Percentiles rank a stretch among this genome's conserved stretches.
Conservation (phyloP, 2,888 invertebrate species). For the Idaea straminata region DNA sequence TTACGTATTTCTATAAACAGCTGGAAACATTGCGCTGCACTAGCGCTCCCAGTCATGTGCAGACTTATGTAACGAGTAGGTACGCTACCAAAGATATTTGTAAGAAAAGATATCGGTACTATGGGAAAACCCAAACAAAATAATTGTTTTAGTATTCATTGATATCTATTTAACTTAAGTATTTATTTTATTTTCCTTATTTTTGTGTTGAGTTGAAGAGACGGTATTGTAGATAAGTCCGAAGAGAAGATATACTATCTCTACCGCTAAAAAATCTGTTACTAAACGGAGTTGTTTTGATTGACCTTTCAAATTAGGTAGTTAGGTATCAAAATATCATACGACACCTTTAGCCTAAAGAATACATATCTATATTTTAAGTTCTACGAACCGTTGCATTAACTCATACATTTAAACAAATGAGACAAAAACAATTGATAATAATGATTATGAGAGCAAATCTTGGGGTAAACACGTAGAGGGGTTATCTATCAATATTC, state of each 20-base stretch:
- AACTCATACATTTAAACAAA: conserved; percentile 29
- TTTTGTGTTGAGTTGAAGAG: neutral
- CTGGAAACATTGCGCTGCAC: no score
- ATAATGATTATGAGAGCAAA: conserved; percentile 34
- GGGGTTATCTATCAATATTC: conserved; percentile 57
- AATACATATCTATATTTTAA: neutral
- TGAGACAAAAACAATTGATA: conserved; percentile 46
- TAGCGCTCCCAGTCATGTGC: no score
- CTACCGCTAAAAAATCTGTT: neutral
- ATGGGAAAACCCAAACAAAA: no score
- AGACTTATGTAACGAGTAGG: no score
- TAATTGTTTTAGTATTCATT: no score
- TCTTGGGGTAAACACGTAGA: conserved; percentile 43
- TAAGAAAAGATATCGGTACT: no score
- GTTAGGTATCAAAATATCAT: conserved; percentile 6
- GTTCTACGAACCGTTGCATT: conserved; percentile 36
- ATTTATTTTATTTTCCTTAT: no score
- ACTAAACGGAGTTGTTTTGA: neutral
- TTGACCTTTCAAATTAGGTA: neutral
- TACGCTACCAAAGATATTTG: no score
- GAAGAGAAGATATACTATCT: neutral
- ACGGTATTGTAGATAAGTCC: neutral
- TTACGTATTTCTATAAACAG: no score
- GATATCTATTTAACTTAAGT: no score
- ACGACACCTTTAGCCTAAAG: neutral